Percentiles rank a stretch among this genome's conserved stretches.
These are phyloP conservation scores for Struthio camelus DNA, from an alignment of 2,113 vertebrate species.

Conservation along the genomic window DNA sequence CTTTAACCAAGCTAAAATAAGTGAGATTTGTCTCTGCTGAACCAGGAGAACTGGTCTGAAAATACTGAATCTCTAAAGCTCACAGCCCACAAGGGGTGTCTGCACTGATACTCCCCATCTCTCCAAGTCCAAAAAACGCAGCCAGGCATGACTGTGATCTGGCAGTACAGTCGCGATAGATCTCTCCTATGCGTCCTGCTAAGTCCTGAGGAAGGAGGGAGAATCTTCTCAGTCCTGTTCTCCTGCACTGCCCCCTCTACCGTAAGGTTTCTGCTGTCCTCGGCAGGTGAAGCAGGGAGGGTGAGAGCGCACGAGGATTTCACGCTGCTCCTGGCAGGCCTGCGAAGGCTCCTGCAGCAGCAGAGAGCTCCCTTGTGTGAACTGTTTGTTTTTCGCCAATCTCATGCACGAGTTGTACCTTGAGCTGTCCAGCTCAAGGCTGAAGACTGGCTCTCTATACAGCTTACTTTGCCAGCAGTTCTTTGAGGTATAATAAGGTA, in stretches of 20 bases:
- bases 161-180: background rate
- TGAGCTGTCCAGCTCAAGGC: background rate
- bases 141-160: rapidly evolving
- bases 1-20: rapidly evolving
- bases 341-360: background rate
- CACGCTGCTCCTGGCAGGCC: background rate
- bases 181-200: rapidly evolving
- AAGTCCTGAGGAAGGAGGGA: background rate
- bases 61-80: background rate
- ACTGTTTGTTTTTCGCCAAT: background rate
- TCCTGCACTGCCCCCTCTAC: background rate
- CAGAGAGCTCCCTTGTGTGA: background rate
- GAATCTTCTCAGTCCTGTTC: background rate
- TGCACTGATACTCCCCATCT: background rate
- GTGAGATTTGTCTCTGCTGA: background rate
- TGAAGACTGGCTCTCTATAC: background rate
- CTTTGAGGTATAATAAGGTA: background rate
- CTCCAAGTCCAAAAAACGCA: background rate
- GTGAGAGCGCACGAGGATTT: background rate
- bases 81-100: background rate
- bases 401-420: rapidly evolving
- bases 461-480: background rate
- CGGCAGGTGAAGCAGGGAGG: rapidly evolving
- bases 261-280: rapidly evolving
- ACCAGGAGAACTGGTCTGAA: background rate